Percentiles rank a stretch among this genome's conserved stretches.
These are phyloP conservation scores for Cyclophora punctaria DNA, from an alignment of 2,888 invertebrate genomes.

Conservation along the genomic window DNA sequence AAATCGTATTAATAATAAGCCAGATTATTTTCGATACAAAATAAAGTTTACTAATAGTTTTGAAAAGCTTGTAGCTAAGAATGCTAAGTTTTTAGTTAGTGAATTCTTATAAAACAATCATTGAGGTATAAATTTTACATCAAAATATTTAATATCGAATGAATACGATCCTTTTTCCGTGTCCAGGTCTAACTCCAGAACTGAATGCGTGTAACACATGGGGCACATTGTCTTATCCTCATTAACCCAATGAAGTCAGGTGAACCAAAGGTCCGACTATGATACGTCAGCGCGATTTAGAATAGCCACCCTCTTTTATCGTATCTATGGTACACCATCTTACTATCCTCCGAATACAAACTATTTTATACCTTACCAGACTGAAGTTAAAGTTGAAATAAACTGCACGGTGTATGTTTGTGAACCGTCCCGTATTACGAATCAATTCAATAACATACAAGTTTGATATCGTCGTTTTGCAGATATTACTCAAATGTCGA, in stretches of 20 bases:
- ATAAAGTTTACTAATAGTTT: not conserved
- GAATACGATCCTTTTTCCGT: too few relatives aligned
- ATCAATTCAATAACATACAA: slow-evolving; percentile 63
- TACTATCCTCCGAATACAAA: not conserved
- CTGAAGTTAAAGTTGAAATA: slow-evolving; percentile 9
- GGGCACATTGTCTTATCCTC: slow-evolving; percentile 31
- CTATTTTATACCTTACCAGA: slow-evolving; percentile 13
- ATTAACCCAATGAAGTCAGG: slow-evolving; percentile 49
- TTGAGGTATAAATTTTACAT: too few relatives aligned
- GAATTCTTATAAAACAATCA: too few relatives aligned
- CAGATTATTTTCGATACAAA: not conserved
- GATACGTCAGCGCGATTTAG: slow-evolving; percentile 68
- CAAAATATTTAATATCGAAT: too few relatives aligned
- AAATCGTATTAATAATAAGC: too few relatives aligned
- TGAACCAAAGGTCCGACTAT: slow-evolving; percentile 57
- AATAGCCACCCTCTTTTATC: slow-evolving; percentile 67
- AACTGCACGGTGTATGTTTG: slow-evolving; percentile 29
- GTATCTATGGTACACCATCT: slow-evolving; percentile 20
- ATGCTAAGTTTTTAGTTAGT: too few relatives aligned
- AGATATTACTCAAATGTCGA: slow-evolving; percentile 41
- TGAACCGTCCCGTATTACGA: slow-evolving; percentile 31
- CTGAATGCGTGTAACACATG: too few relatives aligned
- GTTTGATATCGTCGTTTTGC: slow-evolving; percentile 52
- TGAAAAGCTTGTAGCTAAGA: too few relatives aligned
- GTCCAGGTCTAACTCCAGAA: too few relatives aligned